Evolutionary conservation across 1,140 invertebrate genomes (phyloP).

Genomic region (Macrostomum lignano): DNA sequence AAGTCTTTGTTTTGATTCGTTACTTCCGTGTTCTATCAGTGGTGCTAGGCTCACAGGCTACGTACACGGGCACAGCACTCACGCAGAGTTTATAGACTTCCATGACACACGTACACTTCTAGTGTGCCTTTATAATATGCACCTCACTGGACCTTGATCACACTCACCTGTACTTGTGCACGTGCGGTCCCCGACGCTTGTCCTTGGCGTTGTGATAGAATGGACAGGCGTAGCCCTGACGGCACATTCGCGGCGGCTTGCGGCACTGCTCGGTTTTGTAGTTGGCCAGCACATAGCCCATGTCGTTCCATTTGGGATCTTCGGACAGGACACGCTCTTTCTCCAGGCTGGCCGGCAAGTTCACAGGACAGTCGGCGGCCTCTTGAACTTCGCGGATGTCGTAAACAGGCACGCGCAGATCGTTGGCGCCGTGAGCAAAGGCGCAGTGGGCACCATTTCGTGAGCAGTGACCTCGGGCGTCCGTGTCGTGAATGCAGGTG

Average conservation of each 20-base stretch:
- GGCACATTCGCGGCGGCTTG: constrained; percentile 66
- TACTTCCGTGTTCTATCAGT: no score
- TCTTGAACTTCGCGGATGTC: constrained; percentile 51
- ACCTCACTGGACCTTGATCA: no score
- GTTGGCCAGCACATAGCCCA: constrained; percentile 31
- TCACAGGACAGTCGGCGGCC: not conserved
- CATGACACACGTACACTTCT: no score
- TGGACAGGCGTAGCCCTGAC: constrained; percentile 91
- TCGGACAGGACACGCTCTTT: constrained; percentile 52
- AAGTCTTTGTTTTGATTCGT: no score
- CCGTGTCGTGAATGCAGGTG: constrained; percentile 91
- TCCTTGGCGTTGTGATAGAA: constrained; percentile 93
- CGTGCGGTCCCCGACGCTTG: constrained; percentile 53
- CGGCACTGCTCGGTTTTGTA: constrained; percentile 95
- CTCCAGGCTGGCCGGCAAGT: constrained; percentile 14
- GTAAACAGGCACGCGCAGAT: constrained; percentile 71
- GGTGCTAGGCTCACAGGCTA: no score
- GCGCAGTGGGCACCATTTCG: constrained; percentile 76
- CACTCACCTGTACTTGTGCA: constrained; percentile 61
- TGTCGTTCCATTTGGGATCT: constrained; percentile 78
- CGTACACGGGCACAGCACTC: no score
- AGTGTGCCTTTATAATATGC: no score
- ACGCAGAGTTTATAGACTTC: no score
- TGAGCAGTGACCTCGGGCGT: constrained; percentile 65
- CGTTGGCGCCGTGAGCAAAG: constrained; percentile 81